Evolutionary conservation across 1,140 invertebrate species (phyloP), one percentile per base, ranked within the genome.

Genomic region (Drosophila saltans): DNA sequence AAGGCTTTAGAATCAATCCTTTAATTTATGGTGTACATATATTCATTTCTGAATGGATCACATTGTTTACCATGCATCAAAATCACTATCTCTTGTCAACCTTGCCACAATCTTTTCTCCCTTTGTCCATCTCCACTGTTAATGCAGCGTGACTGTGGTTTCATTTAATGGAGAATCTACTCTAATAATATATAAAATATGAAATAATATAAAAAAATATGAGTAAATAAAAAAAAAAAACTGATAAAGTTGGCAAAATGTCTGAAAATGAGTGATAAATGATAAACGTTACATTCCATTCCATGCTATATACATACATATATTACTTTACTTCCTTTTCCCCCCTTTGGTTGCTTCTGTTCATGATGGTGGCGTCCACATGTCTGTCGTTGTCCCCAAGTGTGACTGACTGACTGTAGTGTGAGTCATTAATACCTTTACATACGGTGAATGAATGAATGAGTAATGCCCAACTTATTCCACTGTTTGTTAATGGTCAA

Each of bases 221-320:
- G 33, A 36, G 33, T 36, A 36, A 36, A 36, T 36, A 36, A 36
- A 36, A 7, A 36, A 36, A 7, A 4, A 8, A 2, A 11, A 48
- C 45, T 52, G 45, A 52, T 52, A 52, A 52, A 40, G 39, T 39
- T 9, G 9, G 36, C 9, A 39, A 39, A 39, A 16, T 40, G 39
- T 9, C 8, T 40, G 9, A 40, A 5, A 52, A 36, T 5, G 24
- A 26, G 24, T 26, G 45, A 43, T 43, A 43, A 43, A 43, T 26
- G 45, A 52, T 52, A 52, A 52, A 26, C 3, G 21, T 26, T 52
- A 24, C 45, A 52, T 52, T 52, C 45, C 45, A 52, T 52, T 52
- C 45, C 21, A 36, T 36, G 6, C 33, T 36, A 36, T 7, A 16
- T 16, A 16, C 16, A 16, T 16, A 16, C 16, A 16, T 16, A 16